phyloP scores from a whole-genome alignment of 2,888 invertebrate genomes.

The Cosmia trapezina region DNA sequence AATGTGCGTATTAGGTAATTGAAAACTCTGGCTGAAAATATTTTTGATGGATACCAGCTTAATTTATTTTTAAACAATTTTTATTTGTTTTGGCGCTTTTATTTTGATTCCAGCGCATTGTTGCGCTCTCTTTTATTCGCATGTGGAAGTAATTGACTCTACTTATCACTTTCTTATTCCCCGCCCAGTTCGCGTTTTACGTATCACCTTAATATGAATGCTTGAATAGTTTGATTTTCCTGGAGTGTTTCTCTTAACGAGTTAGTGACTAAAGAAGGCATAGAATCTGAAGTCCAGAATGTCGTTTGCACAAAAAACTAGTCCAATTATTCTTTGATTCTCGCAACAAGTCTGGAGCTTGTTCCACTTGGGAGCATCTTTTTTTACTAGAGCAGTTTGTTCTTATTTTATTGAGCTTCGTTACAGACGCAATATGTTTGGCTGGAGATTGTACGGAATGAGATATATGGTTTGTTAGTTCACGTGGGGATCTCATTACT shows the following conservation, averaged over 20 bases:
- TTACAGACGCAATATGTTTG: slow-evolving; percentile 51
- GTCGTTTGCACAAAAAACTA: slow-evolving; percentile 61
- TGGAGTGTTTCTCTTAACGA: slow-evolving; percentile 26
- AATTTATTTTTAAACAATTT: no score
- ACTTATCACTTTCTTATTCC: no score
- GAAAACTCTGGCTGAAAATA: no score
- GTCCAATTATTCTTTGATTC: slow-evolving; percentile 64
- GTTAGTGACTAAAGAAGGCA: slow-evolving; percentile 10
- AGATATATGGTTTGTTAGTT: slow-evolving; percentile 41
- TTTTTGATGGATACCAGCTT: no score
- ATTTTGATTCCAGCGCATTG: no score
- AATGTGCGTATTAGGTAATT: no score
- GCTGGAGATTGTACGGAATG: slow-evolving; percentile 31
- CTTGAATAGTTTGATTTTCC: slow-evolving; percentile 17
- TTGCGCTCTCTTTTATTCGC: no score
- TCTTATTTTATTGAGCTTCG: slow-evolving; percentile 57
- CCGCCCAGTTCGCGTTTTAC: no score
- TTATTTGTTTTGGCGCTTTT: no score
- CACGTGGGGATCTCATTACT: slow-evolving; percentile 29
- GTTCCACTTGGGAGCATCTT: slow-evolving; percentile 55
- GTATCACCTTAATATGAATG: background rate
- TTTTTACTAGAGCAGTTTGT: slow-evolving; percentile 55
- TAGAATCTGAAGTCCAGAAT: slow-evolving; percentile 44
- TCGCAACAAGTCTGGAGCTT: slow-evolving; percentile 56
- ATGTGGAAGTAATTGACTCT: no score